phyloP scores from a whole-genome alignment of 2,797 vertebrate species.

The Eulemur mongoz region DNA sequence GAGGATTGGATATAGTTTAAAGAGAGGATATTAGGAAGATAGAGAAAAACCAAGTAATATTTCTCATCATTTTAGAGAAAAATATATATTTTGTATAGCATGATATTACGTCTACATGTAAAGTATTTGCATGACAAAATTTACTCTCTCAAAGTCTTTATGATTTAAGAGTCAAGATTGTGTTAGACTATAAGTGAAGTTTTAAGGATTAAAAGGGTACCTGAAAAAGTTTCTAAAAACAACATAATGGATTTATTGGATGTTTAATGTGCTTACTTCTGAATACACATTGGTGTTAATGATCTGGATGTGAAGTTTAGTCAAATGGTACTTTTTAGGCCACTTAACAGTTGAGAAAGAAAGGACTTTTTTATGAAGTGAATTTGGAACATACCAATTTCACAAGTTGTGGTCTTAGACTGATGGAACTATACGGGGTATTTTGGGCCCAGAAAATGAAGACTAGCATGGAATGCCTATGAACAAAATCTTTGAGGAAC shows the following conservation, averaged over 20 bases:
- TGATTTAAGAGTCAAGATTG: conserved; percentile 42
- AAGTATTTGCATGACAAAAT: conserved; percentile 34
- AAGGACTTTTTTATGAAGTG: conserved; percentile 31
- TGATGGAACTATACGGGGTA: background rate
- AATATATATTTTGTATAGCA: background rate
- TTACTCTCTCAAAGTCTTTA: conserved; percentile 32
- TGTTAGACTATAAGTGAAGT: conserved; percentile 43
- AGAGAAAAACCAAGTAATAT: conserved; percentile 33
- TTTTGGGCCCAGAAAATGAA: background rate
- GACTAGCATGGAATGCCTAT: background rate
- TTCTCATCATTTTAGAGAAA: conserved; percentile 46
- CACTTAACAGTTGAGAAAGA: conserved; percentile 9
- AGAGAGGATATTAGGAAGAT: background rate
- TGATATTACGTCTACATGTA: conserved; percentile 8
- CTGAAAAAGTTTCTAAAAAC: conserved; percentile 11
- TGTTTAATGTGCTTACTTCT: conserved; percentile 13
- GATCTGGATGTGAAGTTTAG: conserved; percentile 22
- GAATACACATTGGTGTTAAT: conserved; percentile 38
- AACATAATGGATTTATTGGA: background rate
- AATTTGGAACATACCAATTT: background rate
- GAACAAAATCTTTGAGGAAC: background rate
- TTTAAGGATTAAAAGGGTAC: conserved; percentile 42
- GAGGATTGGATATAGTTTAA: conserved; percentile 40
- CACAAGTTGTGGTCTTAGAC: background rate
- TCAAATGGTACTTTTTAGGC: background rate